These are phyloP conservation scores for Limnodromus scolopaceus DNA, from an alignment of 2,797 vertebrate species.

Conservation along the genomic window DNA sequence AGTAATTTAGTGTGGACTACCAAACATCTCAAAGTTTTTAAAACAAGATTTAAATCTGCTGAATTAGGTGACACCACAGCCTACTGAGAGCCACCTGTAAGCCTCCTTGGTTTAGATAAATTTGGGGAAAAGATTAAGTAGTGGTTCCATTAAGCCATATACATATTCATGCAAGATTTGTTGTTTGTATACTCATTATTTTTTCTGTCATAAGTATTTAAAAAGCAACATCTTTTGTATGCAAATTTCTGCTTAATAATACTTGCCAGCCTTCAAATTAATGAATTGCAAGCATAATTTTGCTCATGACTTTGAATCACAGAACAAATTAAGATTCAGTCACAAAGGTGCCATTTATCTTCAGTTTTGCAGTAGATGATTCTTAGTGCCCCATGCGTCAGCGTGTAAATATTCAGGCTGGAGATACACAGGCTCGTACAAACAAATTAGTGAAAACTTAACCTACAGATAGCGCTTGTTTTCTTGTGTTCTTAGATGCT, in stretches of 20 bases:
- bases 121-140: constrained; percentile 56
- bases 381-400: not conserved
- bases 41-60: not conserved
- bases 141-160: constrained; percentile 46
- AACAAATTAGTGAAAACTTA: constrained; percentile 22
- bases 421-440: not conserved
- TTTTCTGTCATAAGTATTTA: constrained; percentile 57
- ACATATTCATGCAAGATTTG: constrained; percentile 61
- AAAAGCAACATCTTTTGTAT: constrained; percentile 71
- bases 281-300: constrained; percentile 66
- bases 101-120: not conserved
- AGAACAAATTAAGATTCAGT: constrained; percentile 60
- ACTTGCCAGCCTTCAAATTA: constrained; percentile 65
- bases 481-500: not conserved
- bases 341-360: constrained; percentile 66
- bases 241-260: constrained; percentile 69
- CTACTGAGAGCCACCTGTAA: constrained; percentile 31
- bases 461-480: not conserved
- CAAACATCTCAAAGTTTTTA: not conserved
- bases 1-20: not conserved
- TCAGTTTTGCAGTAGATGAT: constrained; percentile 26
- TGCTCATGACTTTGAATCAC: constrained; percentile 63
- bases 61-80: not conserved
- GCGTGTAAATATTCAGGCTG: constrained; percentile 31
- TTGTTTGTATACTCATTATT: constrained; percentile 64